A percentile compares a stretch with the other conserved stretches of the same genome.
phyloP scores from a whole-genome alignment of 2,797 vertebrate species.

The Xerus rutilus region DNA sequence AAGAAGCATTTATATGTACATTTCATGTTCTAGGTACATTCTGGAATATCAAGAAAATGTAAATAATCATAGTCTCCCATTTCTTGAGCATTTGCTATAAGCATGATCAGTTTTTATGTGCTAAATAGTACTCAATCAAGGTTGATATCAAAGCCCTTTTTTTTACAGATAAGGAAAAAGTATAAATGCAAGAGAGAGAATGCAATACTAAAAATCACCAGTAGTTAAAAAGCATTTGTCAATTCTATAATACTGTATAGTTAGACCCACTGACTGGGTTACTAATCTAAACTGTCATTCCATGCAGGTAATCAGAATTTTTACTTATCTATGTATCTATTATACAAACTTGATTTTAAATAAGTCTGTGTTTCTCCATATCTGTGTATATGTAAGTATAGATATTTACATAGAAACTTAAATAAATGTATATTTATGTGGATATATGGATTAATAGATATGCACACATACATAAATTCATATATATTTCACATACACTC shows the following conservation, averaged over 20 bases:
- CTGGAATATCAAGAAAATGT: background rate
- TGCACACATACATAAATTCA: background rate
- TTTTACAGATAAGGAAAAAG: background rate
- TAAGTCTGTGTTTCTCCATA: background rate
- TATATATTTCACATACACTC: background rate
- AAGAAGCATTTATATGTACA: background rate
- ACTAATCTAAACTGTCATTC: background rate
- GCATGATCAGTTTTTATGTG: background rate
- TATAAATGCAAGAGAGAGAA: background rate
- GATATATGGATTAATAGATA: background rate
- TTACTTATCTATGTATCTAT: background rate
- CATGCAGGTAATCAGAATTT: background rate
- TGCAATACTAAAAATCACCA: background rate
- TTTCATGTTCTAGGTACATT: background rate
- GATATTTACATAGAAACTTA: background rate
- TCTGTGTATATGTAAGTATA: background rate
- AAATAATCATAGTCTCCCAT: background rate
- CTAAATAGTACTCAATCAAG: background rate
- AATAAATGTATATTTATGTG: background rate
- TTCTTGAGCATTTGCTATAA: background rate
- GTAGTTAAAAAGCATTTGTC: background rate
- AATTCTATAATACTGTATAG: background rate
- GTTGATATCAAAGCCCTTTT: background rate
- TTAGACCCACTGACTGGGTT: background rate
- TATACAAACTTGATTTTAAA: background rate